phyloP scores from a whole-genome alignment of 2,797 vertebrate genomes.

The Leucoraja ocellata region DNA sequence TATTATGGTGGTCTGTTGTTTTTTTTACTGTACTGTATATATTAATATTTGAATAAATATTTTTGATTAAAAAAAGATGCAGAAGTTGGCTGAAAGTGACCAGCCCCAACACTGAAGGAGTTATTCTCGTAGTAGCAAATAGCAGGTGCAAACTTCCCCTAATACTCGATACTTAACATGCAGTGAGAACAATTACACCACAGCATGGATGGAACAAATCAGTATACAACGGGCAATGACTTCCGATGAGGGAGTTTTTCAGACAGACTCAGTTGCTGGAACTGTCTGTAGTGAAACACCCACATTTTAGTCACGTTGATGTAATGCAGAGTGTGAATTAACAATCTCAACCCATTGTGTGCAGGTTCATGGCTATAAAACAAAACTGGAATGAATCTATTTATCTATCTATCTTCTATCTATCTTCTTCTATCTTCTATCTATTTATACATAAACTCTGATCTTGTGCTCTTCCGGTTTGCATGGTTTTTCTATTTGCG shows the following conservation, averaged over 20 bases:
- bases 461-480: too few species aligned
- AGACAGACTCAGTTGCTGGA: conserved; percentile 9
- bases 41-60: too few species aligned
- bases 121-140: background rate
- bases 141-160: background rate
- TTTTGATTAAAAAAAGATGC: background rate
- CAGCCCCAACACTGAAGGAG: background rate
- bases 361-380: background rate
- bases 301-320: background rate
- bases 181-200: background rate
- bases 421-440: too few species aligned
- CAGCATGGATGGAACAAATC: background rate
- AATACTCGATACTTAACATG: background rate
- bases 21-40: too few species aligned
- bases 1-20: too few species aligned
- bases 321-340: background rate
- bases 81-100: background rate
- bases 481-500: too few species aligned
- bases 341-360: background rate
- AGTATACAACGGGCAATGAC: background rate
- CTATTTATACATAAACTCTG: too few species aligned
- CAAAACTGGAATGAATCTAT: too few species aligned
- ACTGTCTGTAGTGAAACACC: conserved; percentile 10
- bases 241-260: conserved; percentile 24
- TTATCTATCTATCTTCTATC: too few species aligned